Base-by-base conservation (phyloP, 2,113 vertebrate genomes). In the Sprattus sprattus region DNA sequence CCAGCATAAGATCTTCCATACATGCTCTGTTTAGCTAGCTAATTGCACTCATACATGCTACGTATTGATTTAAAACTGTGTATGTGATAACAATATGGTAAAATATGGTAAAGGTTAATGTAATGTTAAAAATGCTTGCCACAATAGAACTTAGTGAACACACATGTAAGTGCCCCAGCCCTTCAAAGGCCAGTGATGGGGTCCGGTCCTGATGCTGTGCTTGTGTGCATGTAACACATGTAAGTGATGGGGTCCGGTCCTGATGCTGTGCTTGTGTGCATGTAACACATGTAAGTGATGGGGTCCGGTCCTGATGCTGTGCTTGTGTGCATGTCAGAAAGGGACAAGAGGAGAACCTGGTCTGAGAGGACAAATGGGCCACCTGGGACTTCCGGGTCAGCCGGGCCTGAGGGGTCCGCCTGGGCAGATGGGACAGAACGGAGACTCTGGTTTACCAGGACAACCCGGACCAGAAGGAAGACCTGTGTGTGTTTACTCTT, bases 331-430 rank as follows among this genome's bases (percentile, higher is more conserved):
- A 94, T 95, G 93, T 88, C 45, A 99, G 98, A 97, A 95, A 96
- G 98, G 98, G 92, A 95, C 96, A 93, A 90, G 95, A 92, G 98
- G 98, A 91, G 96, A 97, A 87, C 89, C 92, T 13, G 98, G 98
- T 22, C 88, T 89, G 88, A 95, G 57, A 92, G 98, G 98, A 83
- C 93, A 89, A 85, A 92, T 15, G 83, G 98, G 98, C 85, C 96
- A 95, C 82, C 94, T 94, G 91, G 98, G 98, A 89, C 94, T 94
- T 54, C 92, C 97, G 13, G 98, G 98, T 85, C 78, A 93, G 86
- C 91, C 92, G 22, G 98, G 98, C 82, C 90, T 94, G 82, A 90
- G 92, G 87, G 98, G 98, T 82, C 90, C 91, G 84, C 75, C 92
- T 20, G 98, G 98, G 13, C 91, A 94, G 2, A 92, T 94, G 81